These are phyloP conservation scores for Erpobdella octoculata DNA, from an alignment of 2,888 invertebrate genomes.

Conservation along the genomic window DNA sequence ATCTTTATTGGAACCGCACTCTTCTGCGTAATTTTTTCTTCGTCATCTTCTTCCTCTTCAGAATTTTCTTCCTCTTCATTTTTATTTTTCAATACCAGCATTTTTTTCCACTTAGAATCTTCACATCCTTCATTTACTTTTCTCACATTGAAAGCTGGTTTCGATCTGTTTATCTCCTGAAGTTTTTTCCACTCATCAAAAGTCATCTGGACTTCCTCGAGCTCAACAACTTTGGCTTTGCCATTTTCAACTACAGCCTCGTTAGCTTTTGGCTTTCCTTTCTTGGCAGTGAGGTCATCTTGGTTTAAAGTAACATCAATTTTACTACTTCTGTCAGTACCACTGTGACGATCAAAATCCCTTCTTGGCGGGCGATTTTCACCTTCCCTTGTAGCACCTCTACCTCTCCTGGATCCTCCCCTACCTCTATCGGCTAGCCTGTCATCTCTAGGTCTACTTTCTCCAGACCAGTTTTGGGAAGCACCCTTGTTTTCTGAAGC, in stretches of 20 bases:
- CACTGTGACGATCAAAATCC: conserved; percentile 88
- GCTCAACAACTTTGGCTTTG: conserved; percentile 6
- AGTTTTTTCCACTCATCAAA: conserved; percentile 88
- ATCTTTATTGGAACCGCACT: conserved; percentile 48
- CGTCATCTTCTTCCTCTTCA: conserved; percentile 56
- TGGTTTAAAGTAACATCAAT: background rate
- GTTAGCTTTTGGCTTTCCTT: background rate
- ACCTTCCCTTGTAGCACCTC: conserved; percentile 37
- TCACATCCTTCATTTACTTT: conserved; percentile 77
- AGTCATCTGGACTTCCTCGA: conserved; percentile 69
- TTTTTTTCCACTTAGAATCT: conserved; percentile 65
- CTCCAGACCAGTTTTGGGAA: background rate
- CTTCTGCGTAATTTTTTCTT: conserved; percentile 44
- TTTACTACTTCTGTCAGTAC: conserved; percentile 75
- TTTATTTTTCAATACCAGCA: conserved; percentile 43
- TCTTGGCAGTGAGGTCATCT: conserved; percentile 5
- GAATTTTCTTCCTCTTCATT: conserved; percentile 54
- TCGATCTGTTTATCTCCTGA: conserved; percentile 59
- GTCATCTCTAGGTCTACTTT: conserved; percentile 10
- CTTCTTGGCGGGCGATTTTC: conserved; percentile 71
- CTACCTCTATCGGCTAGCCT: conserved; percentile 3
- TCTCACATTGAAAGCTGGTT: conserved; percentile 76
- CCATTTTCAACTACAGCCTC: conserved; percentile 40
- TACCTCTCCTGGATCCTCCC: conserved; percentile 25
- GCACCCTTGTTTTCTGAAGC: background rate